These are phyloP conservation scores for Ambastaia sidthimunki DNA, from an alignment of 2,797 vertebrate genomes.

Conservation along the genomic window DNA sequence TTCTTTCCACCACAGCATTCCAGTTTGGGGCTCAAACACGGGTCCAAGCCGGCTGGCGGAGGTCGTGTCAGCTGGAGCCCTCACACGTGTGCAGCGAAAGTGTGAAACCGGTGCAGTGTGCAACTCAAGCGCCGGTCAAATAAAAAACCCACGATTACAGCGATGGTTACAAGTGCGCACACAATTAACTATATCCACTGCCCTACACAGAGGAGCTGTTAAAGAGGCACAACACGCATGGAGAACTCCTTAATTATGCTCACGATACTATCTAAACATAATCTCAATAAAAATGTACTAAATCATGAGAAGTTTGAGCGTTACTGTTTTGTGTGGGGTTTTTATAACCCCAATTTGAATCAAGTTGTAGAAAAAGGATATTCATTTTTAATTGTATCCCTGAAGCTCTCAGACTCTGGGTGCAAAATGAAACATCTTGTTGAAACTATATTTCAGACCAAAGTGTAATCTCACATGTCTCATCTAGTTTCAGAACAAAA, in stretches of 20 bases:
- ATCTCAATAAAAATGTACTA: conserved; percentile 31
- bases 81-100: conserved; percentile 68
- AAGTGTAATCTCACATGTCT: too few relatives aligned
- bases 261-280: conserved; percentile 26
- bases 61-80: conserved; percentile 54
- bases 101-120: conserved; percentile 64
- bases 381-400: not conserved
- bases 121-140: conserved; percentile 55
- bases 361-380: not conserved
- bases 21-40: conserved; percentile 34
- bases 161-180: conserved; percentile 62
- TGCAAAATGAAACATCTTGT: too few relatives aligned
- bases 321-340: conserved; percentile 14
- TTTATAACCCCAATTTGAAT: conserved; percentile 14
- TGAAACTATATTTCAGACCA: too few relatives aligned
- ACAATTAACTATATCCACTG: conserved; percentile 58
- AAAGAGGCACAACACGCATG: conserved; percentile 45
- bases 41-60: conserved; percentile 54
- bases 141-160: conserved; percentile 60
- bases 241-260: conserved; percentile 41
- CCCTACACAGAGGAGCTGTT: conserved; percentile 48
- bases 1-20: conserved; percentile 56
- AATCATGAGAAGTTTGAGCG: not conserved
- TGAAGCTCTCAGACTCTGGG: too few relatives aligned
- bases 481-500: too few relatives aligned